These are phyloP conservation scores for Carettochelys insculpta DNA, from an alignment of 2,113 vertebrate genomes.

Conservation along the genomic window DNA sequence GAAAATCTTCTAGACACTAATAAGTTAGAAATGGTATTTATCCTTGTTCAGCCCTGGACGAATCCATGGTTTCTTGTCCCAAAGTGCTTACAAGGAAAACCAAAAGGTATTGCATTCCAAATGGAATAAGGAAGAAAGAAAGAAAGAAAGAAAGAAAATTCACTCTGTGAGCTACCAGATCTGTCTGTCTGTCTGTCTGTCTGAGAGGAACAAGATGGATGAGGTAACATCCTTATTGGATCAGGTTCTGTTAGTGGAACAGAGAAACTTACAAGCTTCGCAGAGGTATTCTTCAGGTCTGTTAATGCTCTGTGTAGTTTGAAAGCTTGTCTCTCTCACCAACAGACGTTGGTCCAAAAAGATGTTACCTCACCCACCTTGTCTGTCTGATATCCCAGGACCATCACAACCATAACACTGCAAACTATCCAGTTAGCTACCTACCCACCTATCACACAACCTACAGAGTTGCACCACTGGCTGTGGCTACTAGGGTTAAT, in stretches of 20 bases:
- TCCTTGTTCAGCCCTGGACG: not conserved
- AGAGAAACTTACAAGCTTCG: too few relatives aligned
- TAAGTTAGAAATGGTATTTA: not conserved
- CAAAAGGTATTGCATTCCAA: not conserved
- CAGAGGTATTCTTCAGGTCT: too few relatives aligned
- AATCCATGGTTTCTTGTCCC: conserved; percentile 8
- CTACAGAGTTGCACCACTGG: rapidly evolving
- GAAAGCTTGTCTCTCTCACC: not conserved
- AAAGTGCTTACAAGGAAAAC: not conserved
- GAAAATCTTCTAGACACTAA: not conserved
- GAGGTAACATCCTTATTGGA: not conserved
- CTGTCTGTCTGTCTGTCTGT: not conserved
- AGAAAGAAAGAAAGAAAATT: not conserved
- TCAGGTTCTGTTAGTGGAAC: too few relatives aligned
- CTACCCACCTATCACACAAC: not conserved
- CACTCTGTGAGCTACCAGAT: not conserved
- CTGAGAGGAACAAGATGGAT: not conserved
- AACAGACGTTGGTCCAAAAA: not conserved
- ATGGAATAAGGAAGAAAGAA: not conserved
- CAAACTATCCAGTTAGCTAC: rapidly evolving
- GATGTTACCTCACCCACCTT: not conserved
- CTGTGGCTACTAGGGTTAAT: not conserved
- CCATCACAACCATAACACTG: not conserved
- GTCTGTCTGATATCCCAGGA: not conserved
- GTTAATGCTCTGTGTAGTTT: not conserved